Evolutionary conservation across 1,140 invertebrate genomes (phyloP), one percentile per base, ranked within the genome.

Genomic region (Calliopsis andreniformis): DNA sequence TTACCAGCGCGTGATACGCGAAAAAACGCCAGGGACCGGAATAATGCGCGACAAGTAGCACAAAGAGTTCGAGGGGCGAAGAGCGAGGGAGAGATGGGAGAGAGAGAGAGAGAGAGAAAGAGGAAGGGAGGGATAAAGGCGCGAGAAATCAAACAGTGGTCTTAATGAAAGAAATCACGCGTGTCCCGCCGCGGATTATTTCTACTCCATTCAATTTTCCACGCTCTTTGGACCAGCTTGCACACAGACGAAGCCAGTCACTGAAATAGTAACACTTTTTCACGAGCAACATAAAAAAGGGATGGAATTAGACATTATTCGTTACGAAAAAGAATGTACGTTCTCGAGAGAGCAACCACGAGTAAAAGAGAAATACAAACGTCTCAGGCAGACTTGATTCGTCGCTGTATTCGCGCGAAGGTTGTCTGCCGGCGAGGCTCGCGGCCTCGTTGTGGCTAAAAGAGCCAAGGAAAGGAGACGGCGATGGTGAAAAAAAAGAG

Each of bases 351-450:
- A 28, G 25, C 39, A 23, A 67, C 55, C 64, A 51, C 58, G 64
- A 76, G 76, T 77, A 78, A 47, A 59, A 61, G 20, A 64, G 71
- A n/a, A 63, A 71, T 56, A 61, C 51, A 70, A 83, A 83, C 83
- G 83, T 83, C 82, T 83, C 59, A 71, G 64, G 61, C 70, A 79
- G 87, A 81, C 82, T 83, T 51, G n/a, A 80, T 84, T 78, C 78
- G 83, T 77, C 77, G 87, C 81, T 53, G 87, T 80, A 76, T 75
- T 81, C 78, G 82, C 79, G 80, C 87, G 88, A 91, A 91, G 89
- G 90, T 89, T 91, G 90, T 90, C 89, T 90, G 88, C 86, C 80
- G 83, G 78, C 79, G 80, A 86, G 86, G 80, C 85, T 85, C 84
- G 88, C 84, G 89, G 84, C 89, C 89, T 90, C 88, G 87, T 82